phyloP scores from a whole-genome alignment of 2,888 invertebrate genomes.

The Plagodis dolabraria region DNA sequence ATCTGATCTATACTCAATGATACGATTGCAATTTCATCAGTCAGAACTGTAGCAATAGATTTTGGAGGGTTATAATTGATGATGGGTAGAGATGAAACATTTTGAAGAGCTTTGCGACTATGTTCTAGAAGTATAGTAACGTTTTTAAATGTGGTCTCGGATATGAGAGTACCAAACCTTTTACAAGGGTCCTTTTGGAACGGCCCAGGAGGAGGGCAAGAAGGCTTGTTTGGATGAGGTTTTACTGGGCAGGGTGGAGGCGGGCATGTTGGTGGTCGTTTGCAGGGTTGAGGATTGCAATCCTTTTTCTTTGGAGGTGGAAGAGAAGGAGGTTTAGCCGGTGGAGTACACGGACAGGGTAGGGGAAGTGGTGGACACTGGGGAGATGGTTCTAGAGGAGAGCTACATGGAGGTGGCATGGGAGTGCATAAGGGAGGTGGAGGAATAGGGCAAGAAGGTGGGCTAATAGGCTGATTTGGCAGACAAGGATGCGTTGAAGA shows the following conservation, averaged over 20 bases:
- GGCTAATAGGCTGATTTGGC: conserved; percentile 1
- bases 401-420: neutral
- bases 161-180: neutral
- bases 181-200: neutral
- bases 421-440: conserved; percentile 1
- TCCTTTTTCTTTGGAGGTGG: neutral
- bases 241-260: neutral
- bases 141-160: neutral
- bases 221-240: neutral
- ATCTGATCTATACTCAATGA: no score
- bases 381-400: no score
- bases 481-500: neutral
- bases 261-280: conserved; percentile 2
- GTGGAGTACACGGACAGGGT: conserved; percentile 1
- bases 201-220: neutral
- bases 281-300: conserved; percentile 7
- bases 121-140: neutral
- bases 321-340: neutral
- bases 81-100: no score
- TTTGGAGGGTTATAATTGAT: no score
- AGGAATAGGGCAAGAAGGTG: conserved; percentile 6
- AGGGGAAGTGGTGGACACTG: neutral
- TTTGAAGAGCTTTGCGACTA: no score
- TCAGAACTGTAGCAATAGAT: no score
- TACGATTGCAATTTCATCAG: no score